Conservation (phyloP, 2,797 vertebrate genomes). For the Lemur catta region DNA sequence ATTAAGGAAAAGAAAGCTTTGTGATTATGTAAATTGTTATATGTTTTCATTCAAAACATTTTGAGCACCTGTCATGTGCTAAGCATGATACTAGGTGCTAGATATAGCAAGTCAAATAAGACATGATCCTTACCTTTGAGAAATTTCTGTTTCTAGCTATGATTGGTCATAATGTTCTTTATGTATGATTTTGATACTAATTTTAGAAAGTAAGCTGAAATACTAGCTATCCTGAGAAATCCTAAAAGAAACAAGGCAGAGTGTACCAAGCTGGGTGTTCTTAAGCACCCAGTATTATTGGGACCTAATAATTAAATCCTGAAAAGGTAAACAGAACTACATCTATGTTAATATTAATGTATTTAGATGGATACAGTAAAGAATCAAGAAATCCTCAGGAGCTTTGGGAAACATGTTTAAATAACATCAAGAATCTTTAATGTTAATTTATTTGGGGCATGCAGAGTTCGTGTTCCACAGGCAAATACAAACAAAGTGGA, state of each 20-base stretch:
- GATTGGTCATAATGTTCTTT: neutral
- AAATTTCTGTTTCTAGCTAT: neutral
- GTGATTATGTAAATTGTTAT: neutral
- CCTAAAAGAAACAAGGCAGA: neutral
- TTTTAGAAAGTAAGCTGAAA: neutral
- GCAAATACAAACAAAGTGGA: neutral
- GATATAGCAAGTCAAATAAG: neutral
- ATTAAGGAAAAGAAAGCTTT: neutral
- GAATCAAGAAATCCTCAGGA: neutral
- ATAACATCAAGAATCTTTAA: neutral
- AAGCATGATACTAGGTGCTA: neutral
- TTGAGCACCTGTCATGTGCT: neutral
- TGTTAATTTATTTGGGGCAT: neutral
- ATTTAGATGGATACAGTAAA: neutral
- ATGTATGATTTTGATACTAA: neutral
- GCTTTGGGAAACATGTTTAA: neutral
- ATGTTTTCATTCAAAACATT: neutral
- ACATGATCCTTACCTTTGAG: neutral
- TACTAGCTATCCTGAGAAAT: neutral
- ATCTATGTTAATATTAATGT: neutral
- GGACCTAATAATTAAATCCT: neutral
- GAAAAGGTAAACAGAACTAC: neutral
- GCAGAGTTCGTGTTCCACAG: neutral
- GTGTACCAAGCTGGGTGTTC: neutral
- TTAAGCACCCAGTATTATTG: neutral